A percentile compares a stretch with the other conserved stretches of the same genome.
phyloP scores from a whole-genome alignment of 2,113 vertebrate species.

The Nibea coibor region DNA sequence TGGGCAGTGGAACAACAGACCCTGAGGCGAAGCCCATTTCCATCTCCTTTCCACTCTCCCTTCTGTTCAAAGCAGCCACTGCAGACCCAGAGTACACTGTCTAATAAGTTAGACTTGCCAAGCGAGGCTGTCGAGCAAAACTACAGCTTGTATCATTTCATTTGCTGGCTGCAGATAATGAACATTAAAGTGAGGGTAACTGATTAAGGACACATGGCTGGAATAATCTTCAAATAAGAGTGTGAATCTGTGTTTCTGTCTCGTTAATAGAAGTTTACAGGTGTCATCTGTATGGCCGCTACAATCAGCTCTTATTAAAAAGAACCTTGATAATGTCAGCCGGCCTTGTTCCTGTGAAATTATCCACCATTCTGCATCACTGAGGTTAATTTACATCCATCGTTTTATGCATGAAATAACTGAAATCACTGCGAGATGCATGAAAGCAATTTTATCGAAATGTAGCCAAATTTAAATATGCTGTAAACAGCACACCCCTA shows the following conservation, averaged over 20 bases:
- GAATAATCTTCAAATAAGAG: slow-evolving; percentile 42
- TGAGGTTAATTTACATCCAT: not conserved
- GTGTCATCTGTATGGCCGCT: not conserved
- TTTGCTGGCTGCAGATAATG: slow-evolving; percentile 61
- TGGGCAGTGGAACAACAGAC: slow-evolving; percentile 71
- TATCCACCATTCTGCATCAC: not conserved
- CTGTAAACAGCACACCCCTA: slow-evolving; percentile 4
- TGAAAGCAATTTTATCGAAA: not conserved
- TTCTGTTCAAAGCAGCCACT: slow-evolving; percentile 70
- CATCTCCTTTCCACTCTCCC: slow-evolving; percentile 67
- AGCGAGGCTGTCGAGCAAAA: slow-evolving; percentile 60
- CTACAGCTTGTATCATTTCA: slow-evolving; percentile 57
- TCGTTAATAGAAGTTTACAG: slow-evolving; percentile 10
- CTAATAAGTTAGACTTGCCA: slow-evolving; percentile 66
- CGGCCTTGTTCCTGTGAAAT: not conserved
- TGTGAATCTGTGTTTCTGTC: slow-evolving; percentile 17
- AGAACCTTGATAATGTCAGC: not conserved
- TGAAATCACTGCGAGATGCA: not conserved
- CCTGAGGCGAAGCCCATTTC: slow-evolving; percentile 71
- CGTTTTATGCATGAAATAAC: not conserved
- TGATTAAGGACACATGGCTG: slow-evolving; percentile 36
- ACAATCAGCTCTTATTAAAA: slow-evolving; percentile 3
- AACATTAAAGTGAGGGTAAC: slow-evolving; percentile 54
- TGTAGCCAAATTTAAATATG: not conserved
- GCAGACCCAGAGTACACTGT: slow-evolving; percentile 60